Evolutionary conservation across 2,888 invertebrate genomes (phyloP).

Genomic region (Hoplodrina blanda): DNA sequence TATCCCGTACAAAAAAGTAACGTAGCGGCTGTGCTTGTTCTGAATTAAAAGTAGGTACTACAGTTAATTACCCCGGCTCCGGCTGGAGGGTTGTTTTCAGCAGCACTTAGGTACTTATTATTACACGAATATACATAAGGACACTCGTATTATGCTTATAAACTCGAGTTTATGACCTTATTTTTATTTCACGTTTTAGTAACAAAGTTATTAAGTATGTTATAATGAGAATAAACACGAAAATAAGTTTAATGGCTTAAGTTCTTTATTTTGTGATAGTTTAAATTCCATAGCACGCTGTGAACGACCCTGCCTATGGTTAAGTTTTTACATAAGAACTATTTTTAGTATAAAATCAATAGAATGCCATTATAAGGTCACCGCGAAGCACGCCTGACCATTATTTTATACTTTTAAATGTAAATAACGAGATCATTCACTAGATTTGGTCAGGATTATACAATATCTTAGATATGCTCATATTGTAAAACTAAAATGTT

Average conservation of each 20-base stretch:
- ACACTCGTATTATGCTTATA: not conserved
- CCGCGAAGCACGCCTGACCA: constrained; percentile 8
- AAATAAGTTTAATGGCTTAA: not conserved
- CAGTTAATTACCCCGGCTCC: constrained; percentile 20
- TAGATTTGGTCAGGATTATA: not conserved
- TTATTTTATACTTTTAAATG: constrained; percentile 2
- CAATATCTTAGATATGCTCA: too few species aligned
- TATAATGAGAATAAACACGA: not conserved
- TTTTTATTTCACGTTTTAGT: not conserved
- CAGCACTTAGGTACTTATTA: not conserved
- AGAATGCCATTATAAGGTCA: constrained; percentile 49
- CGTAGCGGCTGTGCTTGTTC: not conserved
- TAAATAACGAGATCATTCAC: not conserved
- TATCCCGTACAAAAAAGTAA: not conserved
- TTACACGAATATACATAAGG: not conserved
- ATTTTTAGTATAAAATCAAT: constrained; percentile 59
- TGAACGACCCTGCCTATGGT: constrained; percentile 2
- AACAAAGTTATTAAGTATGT: not conserved
- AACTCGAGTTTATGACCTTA: not conserved
- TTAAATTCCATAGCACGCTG: not conserved
- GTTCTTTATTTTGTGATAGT: not conserved
- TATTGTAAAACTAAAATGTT: too few species aligned
- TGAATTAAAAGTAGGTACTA: constrained; percentile 16
- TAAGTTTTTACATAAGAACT: constrained; percentile 33
- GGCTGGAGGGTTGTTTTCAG: not conserved